These are phyloP conservation scores for Trogon melanurus DNA, from an alignment of 2,113 vertebrate species.

Conservation along the genomic window DNA sequence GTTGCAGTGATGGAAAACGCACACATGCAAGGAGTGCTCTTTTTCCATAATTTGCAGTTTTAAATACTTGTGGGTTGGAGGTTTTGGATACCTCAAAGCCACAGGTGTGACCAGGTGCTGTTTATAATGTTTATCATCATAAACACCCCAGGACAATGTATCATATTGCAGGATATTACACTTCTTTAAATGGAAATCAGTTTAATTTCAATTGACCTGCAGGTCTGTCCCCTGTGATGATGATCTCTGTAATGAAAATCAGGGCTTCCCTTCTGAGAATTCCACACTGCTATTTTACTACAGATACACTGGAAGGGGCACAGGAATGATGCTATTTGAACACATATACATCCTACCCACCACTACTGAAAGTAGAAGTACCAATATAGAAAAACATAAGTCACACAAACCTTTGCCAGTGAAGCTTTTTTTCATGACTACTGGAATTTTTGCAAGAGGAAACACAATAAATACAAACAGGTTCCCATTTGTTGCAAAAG, in stretches of 20 bases:
- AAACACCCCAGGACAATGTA: background rate
- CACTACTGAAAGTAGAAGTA: background rate
- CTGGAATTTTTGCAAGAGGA: background rate
- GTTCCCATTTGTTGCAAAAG: background rate
- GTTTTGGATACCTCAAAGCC: background rate
- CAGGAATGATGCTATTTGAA: background rate
- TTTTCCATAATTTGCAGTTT: background rate
- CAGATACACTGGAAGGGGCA: background rate
- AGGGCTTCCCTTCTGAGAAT: background rate
- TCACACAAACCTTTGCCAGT: background rate
- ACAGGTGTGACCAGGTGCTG: background rate
- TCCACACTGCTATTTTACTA: background rate
- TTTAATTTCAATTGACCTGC: background rate
- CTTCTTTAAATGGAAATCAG: background rate
- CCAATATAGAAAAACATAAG: background rate
- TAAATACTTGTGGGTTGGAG: background rate
- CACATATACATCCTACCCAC: background rate
- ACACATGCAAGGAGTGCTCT: rapidly evolving
- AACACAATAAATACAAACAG: background rate
- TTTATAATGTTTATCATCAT: background rate
- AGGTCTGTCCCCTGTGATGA: background rate
- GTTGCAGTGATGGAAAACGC: background rate
- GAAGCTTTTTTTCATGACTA: background rate
- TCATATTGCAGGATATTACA: background rate
- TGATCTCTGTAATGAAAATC: background rate